These are phyloP conservation scores for Morone chrysops DNA, from an alignment of 2,113 vertebrate genomes.

Conservation along the genomic window DNA sequence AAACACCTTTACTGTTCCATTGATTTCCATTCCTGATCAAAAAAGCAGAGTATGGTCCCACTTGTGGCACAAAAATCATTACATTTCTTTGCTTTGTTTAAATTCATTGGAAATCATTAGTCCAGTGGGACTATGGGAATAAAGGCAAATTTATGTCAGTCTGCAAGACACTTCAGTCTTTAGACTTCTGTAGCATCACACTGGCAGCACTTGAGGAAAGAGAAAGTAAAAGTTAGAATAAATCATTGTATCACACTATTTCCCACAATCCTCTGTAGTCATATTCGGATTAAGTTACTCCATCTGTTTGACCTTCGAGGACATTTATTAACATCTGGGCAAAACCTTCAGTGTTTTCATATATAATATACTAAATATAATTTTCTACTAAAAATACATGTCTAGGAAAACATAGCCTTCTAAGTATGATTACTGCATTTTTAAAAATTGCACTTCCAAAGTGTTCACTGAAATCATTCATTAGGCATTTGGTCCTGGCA, in stretches of 20 bases:
- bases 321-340: too few species aligned
- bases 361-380: not conserved
- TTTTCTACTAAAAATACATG: not conserved
- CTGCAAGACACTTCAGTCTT: not conserved
- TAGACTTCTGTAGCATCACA: not conserved
- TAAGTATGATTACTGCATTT: not conserved
- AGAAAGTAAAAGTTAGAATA: too few species aligned
- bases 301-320: not conserved
- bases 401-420: too few species aligned
- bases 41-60: not conserved
- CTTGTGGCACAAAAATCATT: constrained; percentile 19
- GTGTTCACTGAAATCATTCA: not conserved
- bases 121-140: constrained; percentile 7
- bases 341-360: not conserved
- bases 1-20: constrained; percentile 33
- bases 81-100: constrained; percentile 40
- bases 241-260: too few species aligned
- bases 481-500: not conserved
- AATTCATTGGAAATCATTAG: constrained; percentile 42
- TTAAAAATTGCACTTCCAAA: not conserved
- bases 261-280: not conserved
- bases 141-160: constrained; percentile 6
- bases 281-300: not conserved
- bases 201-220: not conserved
- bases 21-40: constrained; percentile 43